Conservation (phyloP, 2,888 invertebrate species). For the Athalia circularis region DNA sequence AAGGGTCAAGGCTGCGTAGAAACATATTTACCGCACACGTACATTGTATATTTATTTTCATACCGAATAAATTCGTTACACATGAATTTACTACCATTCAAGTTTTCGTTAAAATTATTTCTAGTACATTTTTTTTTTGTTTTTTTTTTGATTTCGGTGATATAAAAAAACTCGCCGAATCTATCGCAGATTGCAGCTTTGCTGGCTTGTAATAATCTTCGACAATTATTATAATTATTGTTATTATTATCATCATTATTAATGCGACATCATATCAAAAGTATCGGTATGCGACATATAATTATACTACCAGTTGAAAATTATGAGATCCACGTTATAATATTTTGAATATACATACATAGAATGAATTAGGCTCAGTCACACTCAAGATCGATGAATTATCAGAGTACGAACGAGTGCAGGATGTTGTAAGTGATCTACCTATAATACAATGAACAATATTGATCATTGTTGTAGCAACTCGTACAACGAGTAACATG, state of each 20-base stretch:
- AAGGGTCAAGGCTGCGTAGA: neutral
- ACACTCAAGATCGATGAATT: too few relatives aligned
- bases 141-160: too few relatives aligned
- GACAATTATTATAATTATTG: constrained; percentile 6
- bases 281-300: neutral
- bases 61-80: neutral
- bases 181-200: too few relatives aligned
- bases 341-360: neutral
- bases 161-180: neutral
- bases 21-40: neutral
- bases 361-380: neutral
- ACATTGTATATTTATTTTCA: constrained; percentile 9
- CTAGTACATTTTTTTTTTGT: neutral
- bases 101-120: neutral
- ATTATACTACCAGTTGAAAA: neutral
- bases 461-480: too few relatives aligned
- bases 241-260: neutral
- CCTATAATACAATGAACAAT: too few relatives aligned
- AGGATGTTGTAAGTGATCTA: too few relatives aligned
- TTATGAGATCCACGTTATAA: too few relatives aligned
- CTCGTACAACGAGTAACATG: too few relatives aligned
- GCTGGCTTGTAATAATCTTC: neutral
- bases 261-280: constrained; percentile 2
- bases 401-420: too few relatives aligned
- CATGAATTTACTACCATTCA: neutral